Conservation (phyloP, 2,113 vertebrate genomes). For the Tonatia bakeri region DNA sequence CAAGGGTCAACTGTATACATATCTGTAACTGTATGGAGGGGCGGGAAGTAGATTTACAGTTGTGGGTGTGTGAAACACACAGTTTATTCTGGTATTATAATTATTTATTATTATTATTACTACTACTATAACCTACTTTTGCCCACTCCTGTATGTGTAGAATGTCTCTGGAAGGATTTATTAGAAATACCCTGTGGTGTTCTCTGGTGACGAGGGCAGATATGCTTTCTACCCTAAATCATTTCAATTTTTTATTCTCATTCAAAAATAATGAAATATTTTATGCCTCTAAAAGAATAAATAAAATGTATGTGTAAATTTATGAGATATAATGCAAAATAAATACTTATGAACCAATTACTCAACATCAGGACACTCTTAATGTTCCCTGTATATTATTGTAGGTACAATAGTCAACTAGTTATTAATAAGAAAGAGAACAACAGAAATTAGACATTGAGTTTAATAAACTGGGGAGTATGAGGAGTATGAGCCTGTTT, state of each 20-base stretch:
- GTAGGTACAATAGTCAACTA: too few species aligned
- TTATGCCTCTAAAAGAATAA: neutral
- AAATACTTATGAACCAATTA: neutral
- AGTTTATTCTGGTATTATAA: too few species aligned
- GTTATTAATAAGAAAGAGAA: too few species aligned
- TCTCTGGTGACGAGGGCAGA: neutral
- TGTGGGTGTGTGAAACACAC: too few species aligned
- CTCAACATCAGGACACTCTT: neutral
- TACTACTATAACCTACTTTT: neutral
- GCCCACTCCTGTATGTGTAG: neutral
- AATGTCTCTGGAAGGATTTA: neutral
- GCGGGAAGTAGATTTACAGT: neutral
- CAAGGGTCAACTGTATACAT: neutral
- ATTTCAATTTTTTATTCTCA: neutral
- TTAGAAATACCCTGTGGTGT: neutral
- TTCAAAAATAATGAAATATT: neutral
- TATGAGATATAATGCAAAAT: neutral
- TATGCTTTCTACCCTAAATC: neutral
- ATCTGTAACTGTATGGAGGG: too few species aligned
- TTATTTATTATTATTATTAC: neutral
- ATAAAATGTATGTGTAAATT: neutral
- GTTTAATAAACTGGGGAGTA: too few species aligned
- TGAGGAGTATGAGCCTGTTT: too few species aligned
- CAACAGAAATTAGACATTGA: too few species aligned
- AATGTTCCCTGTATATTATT: neutral